Percentiles rank a stretch among this genome's conserved stretches.
Conservation (phyloP, 2,888 invertebrate species). For the Eurytoma adleriae region DNA sequence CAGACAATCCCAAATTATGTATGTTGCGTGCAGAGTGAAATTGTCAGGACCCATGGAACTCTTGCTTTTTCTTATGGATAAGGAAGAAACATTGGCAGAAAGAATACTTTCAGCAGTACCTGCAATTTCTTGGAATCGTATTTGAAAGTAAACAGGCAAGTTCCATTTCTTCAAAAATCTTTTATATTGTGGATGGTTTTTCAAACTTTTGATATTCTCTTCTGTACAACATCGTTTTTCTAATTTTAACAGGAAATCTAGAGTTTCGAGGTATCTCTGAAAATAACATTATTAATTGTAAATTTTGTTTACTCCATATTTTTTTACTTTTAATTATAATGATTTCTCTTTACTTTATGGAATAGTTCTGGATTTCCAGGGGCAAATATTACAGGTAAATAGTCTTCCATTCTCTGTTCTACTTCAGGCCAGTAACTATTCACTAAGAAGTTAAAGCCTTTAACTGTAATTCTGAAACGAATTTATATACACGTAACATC, state of each 20-base stretch:
- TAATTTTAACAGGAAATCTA: constrained; percentile 85
- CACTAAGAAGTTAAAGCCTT: constrained; percentile 86
- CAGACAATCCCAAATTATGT: constrained; percentile 78
- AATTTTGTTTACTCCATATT: background rate
- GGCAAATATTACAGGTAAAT: constrained; percentile 90
- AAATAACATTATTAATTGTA: constrained; percentile 10
- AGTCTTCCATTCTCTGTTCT: constrained; percentile 87
- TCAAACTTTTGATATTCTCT: constrained; percentile 80
- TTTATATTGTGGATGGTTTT: constrained; percentile 84
- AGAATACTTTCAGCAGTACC: constrained; percentile 76
- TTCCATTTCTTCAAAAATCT: constrained; percentile 93
- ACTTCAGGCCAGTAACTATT: constrained; percentile 93
- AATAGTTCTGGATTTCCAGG: constrained; percentile 95
- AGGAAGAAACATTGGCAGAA: constrained; percentile 66
- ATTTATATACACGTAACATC: constrained; percentile 63
- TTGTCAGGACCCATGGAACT: constrained; percentile 60
- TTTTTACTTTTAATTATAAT: background rate
- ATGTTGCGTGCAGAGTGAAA: constrained; percentile 75
- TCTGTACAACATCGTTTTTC: constrained; percentile 81
- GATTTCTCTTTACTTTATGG: constrained; percentile 78
- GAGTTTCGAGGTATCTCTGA: constrained; percentile 82
- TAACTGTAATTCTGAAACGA: constrained; percentile 76
- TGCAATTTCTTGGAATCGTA: constrained; percentile 95
- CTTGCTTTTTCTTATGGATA: constrained; percentile 64
- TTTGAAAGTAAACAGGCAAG: constrained; percentile 97